These are phyloP conservation scores for Cerastis leucographa DNA, from an alignment of 2,888 invertebrate species.

Conservation along the genomic window DNA sequence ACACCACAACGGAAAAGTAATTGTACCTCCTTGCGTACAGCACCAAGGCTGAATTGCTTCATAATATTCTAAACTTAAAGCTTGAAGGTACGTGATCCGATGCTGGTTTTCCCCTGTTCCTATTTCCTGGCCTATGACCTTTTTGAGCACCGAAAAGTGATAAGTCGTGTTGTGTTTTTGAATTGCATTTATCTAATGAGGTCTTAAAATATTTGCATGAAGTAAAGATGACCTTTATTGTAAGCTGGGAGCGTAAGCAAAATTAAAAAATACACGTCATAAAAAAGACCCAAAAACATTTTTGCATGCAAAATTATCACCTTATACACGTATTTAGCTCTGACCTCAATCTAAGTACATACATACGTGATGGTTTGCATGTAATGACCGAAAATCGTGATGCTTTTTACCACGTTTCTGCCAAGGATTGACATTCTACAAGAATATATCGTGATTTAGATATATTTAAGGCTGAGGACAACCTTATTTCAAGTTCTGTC, in stretches of 20 bases:
- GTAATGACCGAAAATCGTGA: constrained; percentile 49
- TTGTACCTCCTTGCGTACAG: constrained; percentile 10
- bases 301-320: constrained; percentile 14
- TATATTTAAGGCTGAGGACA: constrained; percentile 18
- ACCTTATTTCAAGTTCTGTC: constrained; percentile 1
- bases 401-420: constrained; percentile 21
- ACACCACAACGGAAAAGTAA: constrained; percentile 19
- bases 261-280: background rate
- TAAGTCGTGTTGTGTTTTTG: background rate
- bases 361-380: constrained; percentile 34
- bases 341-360: constrained; percentile 49
- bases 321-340: constrained; percentile 33
- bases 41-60: constrained; percentile 28
- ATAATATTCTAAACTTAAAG: constrained; percentile 6
- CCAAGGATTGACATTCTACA: constrained; percentile 23
- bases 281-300: background rate
- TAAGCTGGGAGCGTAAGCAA: background rate
- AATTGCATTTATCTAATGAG: background rate
- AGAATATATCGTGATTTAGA: constrained; percentile 39
- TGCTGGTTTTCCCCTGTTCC: background rate
- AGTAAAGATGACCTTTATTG: background rate
- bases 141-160: constrained; percentile 2
- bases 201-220: background rate
- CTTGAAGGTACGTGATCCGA: constrained; percentile 3
- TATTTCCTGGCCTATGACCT: constrained; percentile 29